A percentile compares a stretch with the other conserved stretches of the same genome.
These are phyloP conservation scores for Paracentrotus lividus DNA, from an alignment of 53 echinoderm and acorn worm species.

Conservation along the genomic window DNA sequence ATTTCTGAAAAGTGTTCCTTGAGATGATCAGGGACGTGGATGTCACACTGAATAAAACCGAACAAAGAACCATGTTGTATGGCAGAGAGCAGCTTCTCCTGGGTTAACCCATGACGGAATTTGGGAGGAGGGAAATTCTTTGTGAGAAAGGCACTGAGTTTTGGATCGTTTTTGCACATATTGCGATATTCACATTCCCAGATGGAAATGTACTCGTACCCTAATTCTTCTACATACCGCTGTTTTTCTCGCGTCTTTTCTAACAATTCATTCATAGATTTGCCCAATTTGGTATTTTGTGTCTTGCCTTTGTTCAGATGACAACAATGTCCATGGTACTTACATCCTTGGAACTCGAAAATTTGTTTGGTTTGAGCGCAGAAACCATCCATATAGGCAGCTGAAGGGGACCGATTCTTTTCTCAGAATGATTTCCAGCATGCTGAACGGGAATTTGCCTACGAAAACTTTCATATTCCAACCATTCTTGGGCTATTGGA, in stretches of 20 bases:
- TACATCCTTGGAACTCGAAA: neutral
- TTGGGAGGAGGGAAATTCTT: neutral
- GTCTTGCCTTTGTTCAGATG: too few relatives aligned
- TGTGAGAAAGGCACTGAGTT: neutral
- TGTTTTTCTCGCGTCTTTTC: conserved; percentile 50
- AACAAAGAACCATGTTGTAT: neutral
- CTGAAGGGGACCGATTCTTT: conserved; percentile 51
- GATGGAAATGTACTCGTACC: neutral
- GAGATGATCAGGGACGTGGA: neutral
- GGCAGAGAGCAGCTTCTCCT: neutral
- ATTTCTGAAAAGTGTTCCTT: neutral
- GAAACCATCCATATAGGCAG: conserved; percentile 73
- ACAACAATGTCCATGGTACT: too few relatives aligned
- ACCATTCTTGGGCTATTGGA: conserved; percentile 22
- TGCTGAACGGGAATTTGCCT: conserved; percentile 27
- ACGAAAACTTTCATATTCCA: neutral
- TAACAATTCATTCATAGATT: too few relatives aligned
- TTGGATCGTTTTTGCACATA: neutral
- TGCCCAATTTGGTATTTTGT: too few relatives aligned
- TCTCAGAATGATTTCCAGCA: conserved; percentile 60
- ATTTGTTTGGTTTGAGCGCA: conserved; percentile 71
- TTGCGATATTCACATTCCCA: neutral
- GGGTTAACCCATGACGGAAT: neutral
- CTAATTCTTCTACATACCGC: neutral
- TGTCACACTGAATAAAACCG: neutral